Conservation (phyloP, 2,888 invertebrate species). For the Cloeon dipterum region DNA sequence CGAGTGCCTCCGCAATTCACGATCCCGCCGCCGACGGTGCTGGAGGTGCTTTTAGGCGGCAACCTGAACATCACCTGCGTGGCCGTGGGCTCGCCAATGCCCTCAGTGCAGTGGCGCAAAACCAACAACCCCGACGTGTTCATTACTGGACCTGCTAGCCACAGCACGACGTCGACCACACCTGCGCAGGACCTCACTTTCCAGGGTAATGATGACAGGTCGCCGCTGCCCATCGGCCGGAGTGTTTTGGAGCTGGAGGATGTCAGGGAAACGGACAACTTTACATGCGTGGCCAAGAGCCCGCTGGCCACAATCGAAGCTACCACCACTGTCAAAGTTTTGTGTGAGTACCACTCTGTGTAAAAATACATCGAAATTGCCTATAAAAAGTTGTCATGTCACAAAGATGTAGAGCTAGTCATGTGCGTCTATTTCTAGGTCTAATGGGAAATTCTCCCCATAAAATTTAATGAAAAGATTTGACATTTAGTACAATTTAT, state of each 20-base stretch:
- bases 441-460: too few species aligned
- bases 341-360: conserved; percentile 42
- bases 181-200: conserved; percentile 51
- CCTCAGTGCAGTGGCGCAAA: conserved; percentile 82
- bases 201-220: neutral
- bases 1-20: conserved; percentile 91
- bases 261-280: conserved; percentile 82
- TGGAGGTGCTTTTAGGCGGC: conserved; percentile 79
- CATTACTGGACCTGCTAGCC: conserved; percentile 30
- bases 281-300: conserved; percentile 90
- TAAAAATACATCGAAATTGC: neutral
- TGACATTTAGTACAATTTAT: too few species aligned
- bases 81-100: conserved; percentile 96
- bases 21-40: conserved; percentile 61
- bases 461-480: too few species aligned
- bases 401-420: too few species aligned
- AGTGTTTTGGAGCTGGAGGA: conserved; percentile 71
- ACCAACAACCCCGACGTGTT: neutral
- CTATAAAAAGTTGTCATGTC: too few species aligned
- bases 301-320: conserved; percentile 81
- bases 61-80: conserved; percentile 87
- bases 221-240: conserved; percentile 53
- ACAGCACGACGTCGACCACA: conserved; percentile 15
- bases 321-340: conserved; percentile 75
- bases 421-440: too few species aligned